Conservation (phyloP, 2,113 vertebrate species). For the Phasianus colchicus region DNA sequence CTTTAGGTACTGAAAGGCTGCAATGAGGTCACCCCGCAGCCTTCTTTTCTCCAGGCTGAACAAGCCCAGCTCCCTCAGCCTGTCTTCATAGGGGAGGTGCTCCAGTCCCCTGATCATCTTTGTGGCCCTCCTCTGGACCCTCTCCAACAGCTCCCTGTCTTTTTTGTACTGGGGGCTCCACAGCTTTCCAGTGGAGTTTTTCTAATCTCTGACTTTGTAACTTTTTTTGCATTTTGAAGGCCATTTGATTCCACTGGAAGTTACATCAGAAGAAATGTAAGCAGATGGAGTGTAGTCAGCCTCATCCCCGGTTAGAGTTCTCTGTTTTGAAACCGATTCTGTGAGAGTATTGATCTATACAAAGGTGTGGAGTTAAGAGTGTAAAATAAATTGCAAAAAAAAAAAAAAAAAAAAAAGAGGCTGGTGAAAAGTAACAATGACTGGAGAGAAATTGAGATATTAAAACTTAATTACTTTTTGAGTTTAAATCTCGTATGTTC, state of each 20-base stretch:
- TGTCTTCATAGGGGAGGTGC: too few relatives aligned
- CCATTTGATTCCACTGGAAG: not conserved
- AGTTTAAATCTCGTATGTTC: not conserved
- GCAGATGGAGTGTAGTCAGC: not conserved
- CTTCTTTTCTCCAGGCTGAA: too few relatives aligned
- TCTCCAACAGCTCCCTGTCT: too few relatives aligned
- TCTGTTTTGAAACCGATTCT: not conserved
- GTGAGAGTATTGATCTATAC: not conserved
- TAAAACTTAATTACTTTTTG: slow-evolving; percentile 8
- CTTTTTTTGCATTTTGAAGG: not conserved
- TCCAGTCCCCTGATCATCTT: too few relatives aligned
- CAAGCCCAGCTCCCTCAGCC: too few relatives aligned
- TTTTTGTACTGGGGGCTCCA: too few relatives aligned
- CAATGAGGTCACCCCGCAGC: too few relatives aligned
- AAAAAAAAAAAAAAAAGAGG: not conserved
- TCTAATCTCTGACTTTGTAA: not conserved
- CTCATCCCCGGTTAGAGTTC: rapidly evolving
- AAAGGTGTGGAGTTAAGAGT: not conserved
- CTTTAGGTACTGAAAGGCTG: too few relatives aligned
- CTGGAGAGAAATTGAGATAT: not conserved
- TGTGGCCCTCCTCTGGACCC: too few relatives aligned
- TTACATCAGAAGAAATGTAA: not conserved
- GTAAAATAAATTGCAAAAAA: not conserved
- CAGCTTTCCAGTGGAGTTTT: not conserved
- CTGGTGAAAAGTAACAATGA: not conserved